Evolutionary conservation across 2,888 invertebrate genomes (phyloP).

Genomic region (Nephrocerus scutellatus): DNA sequence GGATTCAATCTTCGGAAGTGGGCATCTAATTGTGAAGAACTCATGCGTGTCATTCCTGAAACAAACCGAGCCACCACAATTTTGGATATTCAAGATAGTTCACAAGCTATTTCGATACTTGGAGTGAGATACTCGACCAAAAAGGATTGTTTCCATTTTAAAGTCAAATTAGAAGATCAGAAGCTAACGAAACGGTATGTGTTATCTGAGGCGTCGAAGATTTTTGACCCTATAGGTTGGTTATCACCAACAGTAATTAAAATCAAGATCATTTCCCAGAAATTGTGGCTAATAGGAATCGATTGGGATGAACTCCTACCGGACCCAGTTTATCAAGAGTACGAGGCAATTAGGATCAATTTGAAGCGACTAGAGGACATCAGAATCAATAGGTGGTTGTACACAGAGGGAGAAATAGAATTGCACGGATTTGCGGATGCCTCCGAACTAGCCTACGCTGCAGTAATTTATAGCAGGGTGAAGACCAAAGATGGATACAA

Average conservation of each 20-base stretch:
- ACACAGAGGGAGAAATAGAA: too few relatives aligned
- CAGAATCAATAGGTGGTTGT: too few relatives aligned
- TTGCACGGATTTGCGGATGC: conserved; percentile 12
- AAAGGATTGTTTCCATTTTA: too few relatives aligned
- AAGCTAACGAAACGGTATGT: conserved; percentile 2
- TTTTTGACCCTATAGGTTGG: conserved; percentile 5
- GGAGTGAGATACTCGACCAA: neutral
- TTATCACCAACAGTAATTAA: conserved; percentile 1
- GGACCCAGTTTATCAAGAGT: neutral
- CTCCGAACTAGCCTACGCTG: conserved; percentile 10
- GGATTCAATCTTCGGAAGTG: conserved; percentile 5
- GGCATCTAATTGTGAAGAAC: conserved; percentile 2
- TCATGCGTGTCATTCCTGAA: neutral
- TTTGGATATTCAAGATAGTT: conserved; percentile 1
- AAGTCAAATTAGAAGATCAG: too few relatives aligned
- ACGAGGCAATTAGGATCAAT: neutral
- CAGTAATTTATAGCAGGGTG: conserved; percentile 5
- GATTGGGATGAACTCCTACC: neutral
- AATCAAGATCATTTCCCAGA: neutral
- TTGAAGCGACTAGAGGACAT: too few relatives aligned
- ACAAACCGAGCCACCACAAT: neutral
- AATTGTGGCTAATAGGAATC: neutral
- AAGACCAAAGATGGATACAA: neutral
- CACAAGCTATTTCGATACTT: conserved; percentile 1
- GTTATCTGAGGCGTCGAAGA: neutral